These are phyloP conservation scores for Astyanax mexicanus DNA, from an alignment of 2,797 vertebrate genomes.

Conservation along the genomic window DNA sequence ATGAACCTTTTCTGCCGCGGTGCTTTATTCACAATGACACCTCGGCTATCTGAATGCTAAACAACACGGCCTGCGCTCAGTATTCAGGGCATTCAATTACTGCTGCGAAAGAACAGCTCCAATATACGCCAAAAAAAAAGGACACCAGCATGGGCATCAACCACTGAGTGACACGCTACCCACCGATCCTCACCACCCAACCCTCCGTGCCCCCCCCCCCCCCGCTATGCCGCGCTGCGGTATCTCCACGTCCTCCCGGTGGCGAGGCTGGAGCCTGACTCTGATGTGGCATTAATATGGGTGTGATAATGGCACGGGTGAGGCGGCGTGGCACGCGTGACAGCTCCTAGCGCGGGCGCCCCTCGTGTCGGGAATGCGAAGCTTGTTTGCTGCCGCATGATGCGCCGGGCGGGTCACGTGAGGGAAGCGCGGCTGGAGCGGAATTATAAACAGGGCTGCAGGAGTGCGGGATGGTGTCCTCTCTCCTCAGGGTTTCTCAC, in stretches of 20 bases:
- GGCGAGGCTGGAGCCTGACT: neutral
- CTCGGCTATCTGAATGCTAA: slow-evolving; percentile 58
- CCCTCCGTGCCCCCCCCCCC: neutral
- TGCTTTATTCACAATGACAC: slow-evolving; percentile 53
- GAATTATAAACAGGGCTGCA: neutral
- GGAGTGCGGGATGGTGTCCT: neutral
- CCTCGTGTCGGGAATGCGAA: slow-evolving; percentile 36
- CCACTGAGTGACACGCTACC: neutral
- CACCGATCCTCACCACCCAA: neutral
- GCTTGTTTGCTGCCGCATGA: slow-evolving; percentile 9
- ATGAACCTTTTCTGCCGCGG: slow-evolving; percentile 37
- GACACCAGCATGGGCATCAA: slow-evolving; percentile 11
- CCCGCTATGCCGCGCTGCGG: neutral
- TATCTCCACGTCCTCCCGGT: slow-evolving; percentile 16
- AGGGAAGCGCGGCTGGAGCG: neutral
- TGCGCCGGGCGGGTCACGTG: neutral
- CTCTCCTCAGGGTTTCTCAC: neutral
- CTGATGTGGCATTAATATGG: slow-evolving; percentile 45
- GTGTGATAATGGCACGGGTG: slow-evolving; percentile 32
- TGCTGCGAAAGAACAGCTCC: slow-evolving; percentile 32
- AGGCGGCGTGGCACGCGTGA: neutral
- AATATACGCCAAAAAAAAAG: slow-evolving; percentile 13
- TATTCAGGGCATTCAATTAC: slow-evolving; percentile 53
- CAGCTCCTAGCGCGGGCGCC: neutral
- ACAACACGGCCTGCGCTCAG: slow-evolving; percentile 54